phyloP scores from a whole-genome alignment of 2,113 vertebrate genomes.

The Stomatorhinus ivindoensis region DNA sequence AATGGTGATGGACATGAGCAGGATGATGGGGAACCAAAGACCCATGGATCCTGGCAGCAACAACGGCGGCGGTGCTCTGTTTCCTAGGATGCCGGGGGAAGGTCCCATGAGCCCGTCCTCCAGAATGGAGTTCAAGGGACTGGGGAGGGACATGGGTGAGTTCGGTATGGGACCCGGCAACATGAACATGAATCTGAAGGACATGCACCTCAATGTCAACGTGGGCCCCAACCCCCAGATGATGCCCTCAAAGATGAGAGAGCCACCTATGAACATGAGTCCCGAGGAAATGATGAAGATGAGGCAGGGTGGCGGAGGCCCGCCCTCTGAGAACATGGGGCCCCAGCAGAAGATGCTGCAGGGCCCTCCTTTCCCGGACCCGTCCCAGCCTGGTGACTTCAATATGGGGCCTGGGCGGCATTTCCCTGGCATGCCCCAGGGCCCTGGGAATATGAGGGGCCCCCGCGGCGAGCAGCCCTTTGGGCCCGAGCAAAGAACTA shows the following conservation, averaged over 20 bases:
- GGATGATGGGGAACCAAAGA: conserved; percentile 86
- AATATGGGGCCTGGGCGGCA: conserved; percentile 80
- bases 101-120: conserved; percentile 92
- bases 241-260: conserved; percentile 85
- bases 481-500: conserved; percentile 89
- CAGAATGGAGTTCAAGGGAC: conserved; percentile 79
- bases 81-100: conserved; percentile 86
- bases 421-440: conserved; percentile 79
- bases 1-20: conserved; percentile 87
- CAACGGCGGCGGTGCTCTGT: conserved; percentile 71
- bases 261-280: conserved; percentile 68
- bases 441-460: conserved; percentile 76
- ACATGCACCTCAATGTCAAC: conserved; percentile 64
- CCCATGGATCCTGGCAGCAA: conserved; percentile 81
- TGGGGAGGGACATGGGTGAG: conserved; percentile 77
- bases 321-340: conserved; percentile 75
- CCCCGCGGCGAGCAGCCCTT: conserved; percentile 77
- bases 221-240: conserved; percentile 81
- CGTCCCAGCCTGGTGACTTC: conserved; percentile 84
- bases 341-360: conserved; percentile 85
- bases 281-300: conserved; percentile 91
- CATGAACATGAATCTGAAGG: conserved; percentile 57
- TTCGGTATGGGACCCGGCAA: conserved; percentile 84
- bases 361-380: conserved; percentile 73
- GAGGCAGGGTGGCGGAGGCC: conserved; percentile 55